Evolutionary conservation across 2,113 vertebrate genomes (phyloP), one percentile per base, ranked within the genome.

Genomic region (Tachycineta bicolor): DNA sequence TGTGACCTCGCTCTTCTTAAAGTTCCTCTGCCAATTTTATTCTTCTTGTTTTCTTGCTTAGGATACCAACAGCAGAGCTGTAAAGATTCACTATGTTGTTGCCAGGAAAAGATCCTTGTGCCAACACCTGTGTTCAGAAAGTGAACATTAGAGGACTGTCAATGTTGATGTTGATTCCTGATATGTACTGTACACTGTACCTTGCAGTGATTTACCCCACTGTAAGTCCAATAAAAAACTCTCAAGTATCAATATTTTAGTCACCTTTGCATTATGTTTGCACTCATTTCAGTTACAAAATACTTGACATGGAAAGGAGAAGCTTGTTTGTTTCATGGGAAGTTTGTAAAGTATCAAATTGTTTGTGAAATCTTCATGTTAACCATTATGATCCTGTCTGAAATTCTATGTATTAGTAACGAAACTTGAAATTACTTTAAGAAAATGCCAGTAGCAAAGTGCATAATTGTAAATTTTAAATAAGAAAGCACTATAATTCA

Each of bases 11-110:
- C 37, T 37, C 9, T 37, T 37, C 37, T 37, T 10, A 37, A 37
- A 10, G 10, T 37, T 37, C 37, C 34, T 43, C 41, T 65, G 7
- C 17, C 21, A 28, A 2, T 43, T 73, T 64, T 47, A 26, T 46
- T 77, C 67, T 86, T 68, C 56, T 39, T 22, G 10, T 87, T 80
- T 83, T 43, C 19, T 67, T 63, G 2, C 7, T 44, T 44, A 49
- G 56, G 23, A 26, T 56, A 41, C 7, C 13, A 43, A 24, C 74
- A 67, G 39, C 12, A 79, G 37, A 87, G 6, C 6, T n/a, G 22
- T 29, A 52, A 64, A 49, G 5, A 47, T 8, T 47, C 20, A 28
- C 28, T 34, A 6, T 0, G 0, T 5, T 64, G 5, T 11, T 78
- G 58, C 18, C 44, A 71, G 29, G 31, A 81, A 49, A 74, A 84